Conservation (phyloP, 2,888 invertebrate species). For the Epinotia brunnichana region DNA sequence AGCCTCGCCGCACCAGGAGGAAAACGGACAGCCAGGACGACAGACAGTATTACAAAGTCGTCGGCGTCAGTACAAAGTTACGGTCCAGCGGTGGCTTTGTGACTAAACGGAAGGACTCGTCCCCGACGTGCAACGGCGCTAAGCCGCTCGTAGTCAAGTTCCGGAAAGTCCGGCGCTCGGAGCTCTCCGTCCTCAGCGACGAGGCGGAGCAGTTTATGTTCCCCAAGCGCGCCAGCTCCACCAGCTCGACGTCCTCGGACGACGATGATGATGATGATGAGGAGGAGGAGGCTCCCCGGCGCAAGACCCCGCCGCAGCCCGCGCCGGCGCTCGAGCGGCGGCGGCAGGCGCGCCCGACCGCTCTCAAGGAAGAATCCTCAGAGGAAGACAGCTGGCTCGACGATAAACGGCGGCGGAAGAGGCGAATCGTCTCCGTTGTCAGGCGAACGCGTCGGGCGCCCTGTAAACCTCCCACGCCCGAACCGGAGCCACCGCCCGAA, state of each 20-base stretch:
- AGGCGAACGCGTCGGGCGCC: constrained; percentile 57
- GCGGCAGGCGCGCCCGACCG: constrained; percentile 70
- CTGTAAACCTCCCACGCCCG: constrained; percentile 43
- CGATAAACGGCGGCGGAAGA: constrained; percentile 64
- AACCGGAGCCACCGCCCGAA: constrained; percentile 48
- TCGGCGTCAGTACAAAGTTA: constrained; percentile 87
- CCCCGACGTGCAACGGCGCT: constrained; percentile 81
- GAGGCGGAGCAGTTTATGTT: constrained; percentile 95
- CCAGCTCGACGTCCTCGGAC: constrained; percentile 82
- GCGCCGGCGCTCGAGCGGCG: constrained; percentile 60
- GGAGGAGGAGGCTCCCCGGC: constrained; percentile 62
- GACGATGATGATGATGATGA: constrained; percentile 74
- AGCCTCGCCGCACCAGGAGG: constrained; percentile 65
- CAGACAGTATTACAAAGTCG: constrained; percentile 87
- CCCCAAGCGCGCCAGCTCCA: constrained; percentile 86
- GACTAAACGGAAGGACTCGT: constrained; percentile 64
- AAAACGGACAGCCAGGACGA: constrained; percentile 61
- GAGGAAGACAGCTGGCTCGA: constrained; percentile 78
- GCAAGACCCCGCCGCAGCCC: constrained; percentile 64
- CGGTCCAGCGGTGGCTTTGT: constrained; percentile 83
- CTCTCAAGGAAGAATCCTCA: constrained; percentile 77
- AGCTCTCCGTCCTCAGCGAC: constrained; percentile 89
- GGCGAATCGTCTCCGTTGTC: constrained; percentile 56
- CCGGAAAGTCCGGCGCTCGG: constrained; percentile 88
- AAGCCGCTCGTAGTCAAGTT: constrained; percentile 88